These are phyloP conservation scores for Darevskia mixta DNA, from an alignment of 2,797 vertebrate species.

Conservation along the genomic window DNA sequence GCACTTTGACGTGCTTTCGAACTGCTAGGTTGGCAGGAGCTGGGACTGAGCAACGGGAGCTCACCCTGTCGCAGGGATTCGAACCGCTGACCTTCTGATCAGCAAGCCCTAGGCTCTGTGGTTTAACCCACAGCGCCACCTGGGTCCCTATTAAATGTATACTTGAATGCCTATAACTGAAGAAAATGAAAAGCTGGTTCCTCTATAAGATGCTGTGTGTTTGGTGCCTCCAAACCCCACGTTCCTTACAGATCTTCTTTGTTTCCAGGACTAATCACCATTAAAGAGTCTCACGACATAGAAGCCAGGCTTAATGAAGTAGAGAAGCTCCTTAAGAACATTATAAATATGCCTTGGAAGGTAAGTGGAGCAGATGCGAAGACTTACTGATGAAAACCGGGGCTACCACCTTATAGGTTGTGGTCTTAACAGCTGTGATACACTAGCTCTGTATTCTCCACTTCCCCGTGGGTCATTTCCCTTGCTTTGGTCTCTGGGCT, in stretches of 20 bases:
- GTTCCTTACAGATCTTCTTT: slow-evolving; percentile 12
- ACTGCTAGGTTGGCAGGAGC: no score
- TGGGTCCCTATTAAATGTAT: not conserved
- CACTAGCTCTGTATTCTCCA: no score
- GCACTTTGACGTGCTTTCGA: no score
- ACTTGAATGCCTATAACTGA: not conserved
- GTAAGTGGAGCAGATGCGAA: slow-evolving; percentile 74
- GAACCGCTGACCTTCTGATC: no score
- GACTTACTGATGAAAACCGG: not conserved
- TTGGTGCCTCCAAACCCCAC: not conserved
- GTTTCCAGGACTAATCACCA: slow-evolving; percentile 89
- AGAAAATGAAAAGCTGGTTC: not conserved
- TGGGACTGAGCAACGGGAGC: no score
- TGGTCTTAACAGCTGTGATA: no score
- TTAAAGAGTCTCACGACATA: slow-evolving; percentile 93
- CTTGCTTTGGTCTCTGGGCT: no score
- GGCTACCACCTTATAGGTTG: no score
- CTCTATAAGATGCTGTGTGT: not conserved
- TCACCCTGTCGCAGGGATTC: no score
- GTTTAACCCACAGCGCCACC: no score
- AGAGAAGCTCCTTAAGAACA: slow-evolving; percentile 90
- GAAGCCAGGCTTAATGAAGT: slow-evolving; percentile 95
- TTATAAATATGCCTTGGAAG: slow-evolving; percentile 95
- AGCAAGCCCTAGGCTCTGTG: no score
- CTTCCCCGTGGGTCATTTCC: no score